Evolutionary conservation across 2,888 invertebrate genomes (phyloP).

Genomic region (Phorcus lineatus): DNA sequence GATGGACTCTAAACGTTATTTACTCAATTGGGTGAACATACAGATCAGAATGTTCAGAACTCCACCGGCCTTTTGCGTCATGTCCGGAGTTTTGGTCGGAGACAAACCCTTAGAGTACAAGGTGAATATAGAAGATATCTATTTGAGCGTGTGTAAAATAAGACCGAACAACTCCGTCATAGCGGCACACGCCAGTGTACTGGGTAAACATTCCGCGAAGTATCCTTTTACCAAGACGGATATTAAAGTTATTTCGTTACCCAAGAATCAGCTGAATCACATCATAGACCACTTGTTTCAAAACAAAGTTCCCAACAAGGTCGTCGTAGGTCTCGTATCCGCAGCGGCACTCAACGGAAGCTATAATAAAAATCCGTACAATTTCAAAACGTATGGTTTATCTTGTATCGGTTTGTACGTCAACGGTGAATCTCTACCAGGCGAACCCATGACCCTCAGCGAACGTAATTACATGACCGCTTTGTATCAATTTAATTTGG

Average conservation of each 20-base stretch:
- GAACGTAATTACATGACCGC: neutral
- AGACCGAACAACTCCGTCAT: slow-evolving; percentile 7
- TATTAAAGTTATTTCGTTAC: neutral
- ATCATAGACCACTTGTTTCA: neutral
- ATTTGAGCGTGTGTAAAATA: slow-evolving; percentile 23
- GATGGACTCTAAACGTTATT: slow-evolving; percentile 10
- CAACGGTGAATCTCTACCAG: slow-evolving; percentile 23
- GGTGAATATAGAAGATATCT: neutral
- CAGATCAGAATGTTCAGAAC: slow-evolving; percentile 20
- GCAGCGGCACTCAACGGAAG: slow-evolving; percentile 18
- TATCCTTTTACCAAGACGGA: slow-evolving; percentile 20
- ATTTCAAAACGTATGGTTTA: slow-evolving; percentile 17
- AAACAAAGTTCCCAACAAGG: slow-evolving; percentile 4
- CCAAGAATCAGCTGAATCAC: neutral
- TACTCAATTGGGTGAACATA: slow-evolving; percentile 32
- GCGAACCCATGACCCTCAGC: slow-evolving; percentile 9
- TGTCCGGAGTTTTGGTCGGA: neutral
- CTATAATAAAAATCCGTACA: slow-evolving; percentile 27
- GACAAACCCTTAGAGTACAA: neutral
- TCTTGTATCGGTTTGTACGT: neutral
- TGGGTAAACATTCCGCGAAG: slow-evolving; percentile 12
- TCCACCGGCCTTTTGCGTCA: slow-evolving; percentile 11
- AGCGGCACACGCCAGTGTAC: slow-evolving; percentile 17
- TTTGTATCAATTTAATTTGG: slow-evolving; percentile 2
- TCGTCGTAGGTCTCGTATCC: slow-evolving; percentile 23